These are phyloP conservation scores for Mustela lutreola DNA, from an alignment of 2,113 vertebrate species.

Conservation along the genomic window DNA sequence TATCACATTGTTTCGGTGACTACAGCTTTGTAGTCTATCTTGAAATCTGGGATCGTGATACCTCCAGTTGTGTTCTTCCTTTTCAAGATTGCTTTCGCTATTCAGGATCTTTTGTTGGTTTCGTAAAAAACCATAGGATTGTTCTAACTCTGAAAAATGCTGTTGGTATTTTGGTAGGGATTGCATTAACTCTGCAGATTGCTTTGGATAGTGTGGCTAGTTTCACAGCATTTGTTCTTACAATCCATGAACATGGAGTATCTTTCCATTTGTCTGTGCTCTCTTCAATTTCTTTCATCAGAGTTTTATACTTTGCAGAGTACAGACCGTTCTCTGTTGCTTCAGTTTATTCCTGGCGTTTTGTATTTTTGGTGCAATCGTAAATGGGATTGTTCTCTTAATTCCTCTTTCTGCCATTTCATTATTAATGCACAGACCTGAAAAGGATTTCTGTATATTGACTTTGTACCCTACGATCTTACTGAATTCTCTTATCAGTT, in stretches of 20 bases:
- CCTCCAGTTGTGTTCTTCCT: not conserved
- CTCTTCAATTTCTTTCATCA: not conserved
- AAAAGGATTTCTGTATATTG: not conserved
- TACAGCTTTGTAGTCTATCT: not conserved
- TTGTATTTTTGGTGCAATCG: not conserved
- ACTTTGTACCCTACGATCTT: not conserved
- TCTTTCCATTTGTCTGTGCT: not conserved
- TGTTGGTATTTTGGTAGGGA: not conserved
- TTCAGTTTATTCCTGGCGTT: not conserved
- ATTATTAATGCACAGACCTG: not conserved
- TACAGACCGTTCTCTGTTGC: not conserved
- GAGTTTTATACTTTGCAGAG: not conserved
- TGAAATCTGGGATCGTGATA: not conserved
- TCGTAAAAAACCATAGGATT: not conserved
- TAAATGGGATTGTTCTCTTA: not conserved
- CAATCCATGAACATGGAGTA: not conserved
- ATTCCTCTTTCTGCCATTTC: not conserved
- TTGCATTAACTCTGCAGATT: not conserved
- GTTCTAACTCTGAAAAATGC: not conserved
- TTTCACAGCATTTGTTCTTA: not conserved
- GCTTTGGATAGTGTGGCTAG: not conserved
- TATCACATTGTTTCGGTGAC: not conserved
- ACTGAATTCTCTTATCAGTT: not conserved
- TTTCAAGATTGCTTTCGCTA: not conserved
- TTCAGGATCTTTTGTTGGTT: not conserved